Evolutionary conservation across 2,888 invertebrate species (phyloP).

Genomic region (Hydraecia micacea): DNA sequence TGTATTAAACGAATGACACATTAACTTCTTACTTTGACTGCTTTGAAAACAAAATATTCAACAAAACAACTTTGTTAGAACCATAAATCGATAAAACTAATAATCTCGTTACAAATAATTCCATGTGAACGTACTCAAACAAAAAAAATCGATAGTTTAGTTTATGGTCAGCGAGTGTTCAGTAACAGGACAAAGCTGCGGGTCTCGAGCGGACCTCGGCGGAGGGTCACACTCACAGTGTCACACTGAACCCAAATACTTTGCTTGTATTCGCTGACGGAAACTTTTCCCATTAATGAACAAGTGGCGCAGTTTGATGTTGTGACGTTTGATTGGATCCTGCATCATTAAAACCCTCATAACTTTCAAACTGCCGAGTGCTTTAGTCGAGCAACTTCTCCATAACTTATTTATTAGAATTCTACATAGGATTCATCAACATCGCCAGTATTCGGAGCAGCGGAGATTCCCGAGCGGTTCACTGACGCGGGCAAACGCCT

Average conservation of each 20-base stretch:
- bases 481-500: constrained; percentile 38
- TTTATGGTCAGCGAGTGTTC: constrained; percentile 10
- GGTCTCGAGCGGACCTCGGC: constrained; percentile 9
- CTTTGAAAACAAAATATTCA: constrained; percentile 16
- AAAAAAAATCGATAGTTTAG: constrained; percentile 31
- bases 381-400: constrained; percentile 56
- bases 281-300: constrained; percentile 66
- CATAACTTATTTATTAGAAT: constrained; percentile 67
- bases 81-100: constrained; percentile 38
- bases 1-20: not conserved
- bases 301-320: constrained; percentile 65
- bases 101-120: constrained; percentile 19
- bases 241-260: constrained; percentile 38
- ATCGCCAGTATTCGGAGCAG: constrained; percentile 37
- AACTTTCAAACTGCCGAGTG: constrained; percentile 61
- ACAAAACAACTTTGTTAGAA: constrained; percentile 12
- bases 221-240: constrained; percentile 26
- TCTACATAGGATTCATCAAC: constrained; percentile 54
- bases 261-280: constrained; percentile 42
- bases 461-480: constrained; percentile 34
- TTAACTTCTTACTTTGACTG: not conserved
- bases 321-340: constrained; percentile 67
- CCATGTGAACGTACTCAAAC: too few relatives aligned
- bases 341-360: constrained; percentile 69
- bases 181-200: constrained; percentile 5